Evolutionary conservation across 2,888 invertebrate genomes (phyloP).

Genomic region (Anorthoa munda): DNA sequence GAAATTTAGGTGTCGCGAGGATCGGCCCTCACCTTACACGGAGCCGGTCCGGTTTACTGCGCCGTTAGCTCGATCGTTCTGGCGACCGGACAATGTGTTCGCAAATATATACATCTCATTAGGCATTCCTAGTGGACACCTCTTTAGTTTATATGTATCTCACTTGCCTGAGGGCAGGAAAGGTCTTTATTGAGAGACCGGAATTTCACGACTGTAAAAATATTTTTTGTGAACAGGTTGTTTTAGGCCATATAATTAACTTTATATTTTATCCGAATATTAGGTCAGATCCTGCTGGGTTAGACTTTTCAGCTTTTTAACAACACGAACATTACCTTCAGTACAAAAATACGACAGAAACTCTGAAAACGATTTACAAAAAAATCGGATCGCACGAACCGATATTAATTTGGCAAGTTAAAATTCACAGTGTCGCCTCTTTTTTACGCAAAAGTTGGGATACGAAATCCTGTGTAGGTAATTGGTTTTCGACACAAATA

Average conservation of each 20-base stretch:
- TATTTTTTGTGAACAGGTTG: not conserved
- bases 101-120: conserved; percentile 64
- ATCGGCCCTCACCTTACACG: conserved; percentile 44
- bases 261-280: not conserved
- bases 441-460: conserved; percentile 73
- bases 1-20: conserved; percentile 56
- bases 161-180: conserved; percentile 21
- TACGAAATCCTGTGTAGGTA: conserved; percentile 76
- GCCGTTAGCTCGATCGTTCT: conserved; percentile 32
- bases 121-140: conserved; percentile 42
- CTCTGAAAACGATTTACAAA: conserved; percentile 20
- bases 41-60: conserved; percentile 55
- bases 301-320: conserved; percentile 2
- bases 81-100: conserved; percentile 42
- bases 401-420: conserved; percentile 72
- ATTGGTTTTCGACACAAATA: conserved; percentile 85
- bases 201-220: not conserved
- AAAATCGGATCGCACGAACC: conserved; percentile 54
- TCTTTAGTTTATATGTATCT: conserved; percentile 48
- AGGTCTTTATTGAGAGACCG: conserved; percentile 5
- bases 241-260: conserved; percentile 1
- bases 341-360: conserved; percentile 1
- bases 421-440: conserved; percentile 69
- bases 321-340: not conserved
- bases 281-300: not conserved